Evolutionary conservation across 2,797 vertebrate genomes (phyloP).

Genomic region (Botia almorhae): DNA sequence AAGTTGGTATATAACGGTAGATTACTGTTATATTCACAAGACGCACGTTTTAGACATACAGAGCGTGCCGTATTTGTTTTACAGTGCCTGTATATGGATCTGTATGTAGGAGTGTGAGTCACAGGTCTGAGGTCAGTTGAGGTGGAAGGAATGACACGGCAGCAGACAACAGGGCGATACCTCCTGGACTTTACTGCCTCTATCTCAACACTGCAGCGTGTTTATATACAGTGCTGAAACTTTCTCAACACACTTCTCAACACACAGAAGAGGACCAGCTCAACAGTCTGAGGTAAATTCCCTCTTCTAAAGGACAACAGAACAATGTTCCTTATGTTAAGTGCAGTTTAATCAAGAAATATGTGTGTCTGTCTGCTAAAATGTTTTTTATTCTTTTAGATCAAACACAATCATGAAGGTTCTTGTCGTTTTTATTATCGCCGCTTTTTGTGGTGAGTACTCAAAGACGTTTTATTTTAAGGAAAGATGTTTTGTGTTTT

Average conservation of each 20-base stretch:
- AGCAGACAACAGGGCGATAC: slow-evolving; percentile 53
- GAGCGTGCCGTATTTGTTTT: neutral
- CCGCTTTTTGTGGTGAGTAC: slow-evolving; percentile 69
- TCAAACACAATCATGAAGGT: slow-evolving; percentile 70
- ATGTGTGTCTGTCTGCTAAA: neutral
- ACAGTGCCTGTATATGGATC: too few species aligned
- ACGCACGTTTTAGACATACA: neutral
- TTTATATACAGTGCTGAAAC: slow-evolving; percentile 62
- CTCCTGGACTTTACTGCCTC: slow-evolving; percentile 61
- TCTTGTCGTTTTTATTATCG: slow-evolving; percentile 64
- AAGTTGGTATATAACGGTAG: too few species aligned
- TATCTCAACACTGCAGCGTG: slow-evolving; percentile 35
- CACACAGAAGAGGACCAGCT: slow-evolving; percentile 35
- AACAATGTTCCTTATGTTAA: too few species aligned
- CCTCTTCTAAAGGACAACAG: too few species aligned
- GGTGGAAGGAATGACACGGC: slow-evolving; percentile 41
- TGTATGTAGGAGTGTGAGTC: neutral
- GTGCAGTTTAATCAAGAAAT: neutral
- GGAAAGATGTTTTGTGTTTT: too few species aligned
- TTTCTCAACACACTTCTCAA: slow-evolving; percentile 7
- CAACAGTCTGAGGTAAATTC: slow-evolving; percentile 44
- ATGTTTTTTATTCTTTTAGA: slow-evolving; percentile 36
- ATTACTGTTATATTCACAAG: neutral
- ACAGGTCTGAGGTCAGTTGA: slow-evolving; percentile 47
- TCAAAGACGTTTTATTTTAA: too few species aligned